Evolutionary conservation across 2,888 invertebrate genomes (phyloP), one percentile per base, ranked within the genome.

Genomic region (Hylaea fasciaria): DNA sequence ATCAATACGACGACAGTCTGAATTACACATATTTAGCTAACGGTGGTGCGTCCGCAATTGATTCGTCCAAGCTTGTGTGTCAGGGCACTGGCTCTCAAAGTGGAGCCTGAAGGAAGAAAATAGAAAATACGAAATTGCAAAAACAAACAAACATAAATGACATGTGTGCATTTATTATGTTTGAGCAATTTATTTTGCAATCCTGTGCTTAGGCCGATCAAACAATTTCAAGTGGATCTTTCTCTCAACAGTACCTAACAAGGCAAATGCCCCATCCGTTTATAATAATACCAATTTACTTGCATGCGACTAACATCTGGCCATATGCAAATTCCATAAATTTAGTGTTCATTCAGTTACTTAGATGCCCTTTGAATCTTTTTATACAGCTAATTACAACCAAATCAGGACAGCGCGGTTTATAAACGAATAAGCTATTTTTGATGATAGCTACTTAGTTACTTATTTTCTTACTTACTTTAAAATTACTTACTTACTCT

Each of bases 11-110:
- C 39, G 57, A 62, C 62, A 60, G 43, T 56, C 62, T 66, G 55
- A 68, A 68, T 65, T 70, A 65, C 45, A 59, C 67, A 60, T 61
- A 65, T 66, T 66, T 62, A 68, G 60, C 37, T 72, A 70, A 72
- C 70, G 69, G 72, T 65, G 40, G 41, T 53, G 45, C 53, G 64
- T 69, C 68, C 66, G 65, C 59, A 59, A 62, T 65, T 53, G 52
- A 62, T 57, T 47, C 28, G 22, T 43, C 37, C 32, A n/a, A 4
- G 35, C 46, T 41, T 48, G 43, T n/a, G n/a, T n/a, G 29, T 43
- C 13, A 39, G 10, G 11, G 45, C 39, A 47, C 0, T 22, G 44
- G 22, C 49, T 48, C 40, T 13, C 48, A 47, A 44, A 43, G 39
- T 45, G 9, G 11, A 17, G 11, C 16, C 3, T 17, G 11, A 17